Evolutionary conservation across 2,113 vertebrate species (phyloP).

Genomic region (Cebus imitator): DNA sequence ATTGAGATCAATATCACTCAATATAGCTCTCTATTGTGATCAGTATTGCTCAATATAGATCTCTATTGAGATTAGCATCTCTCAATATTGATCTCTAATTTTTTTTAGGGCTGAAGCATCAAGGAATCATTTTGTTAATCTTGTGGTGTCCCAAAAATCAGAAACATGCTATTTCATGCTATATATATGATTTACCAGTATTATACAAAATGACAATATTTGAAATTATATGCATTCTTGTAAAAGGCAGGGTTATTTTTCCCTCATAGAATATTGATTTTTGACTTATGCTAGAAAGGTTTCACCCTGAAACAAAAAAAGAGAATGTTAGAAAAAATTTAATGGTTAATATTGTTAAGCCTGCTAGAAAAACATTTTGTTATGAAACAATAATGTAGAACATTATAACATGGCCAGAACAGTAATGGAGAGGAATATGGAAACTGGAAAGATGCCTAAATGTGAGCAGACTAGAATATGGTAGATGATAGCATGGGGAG

Average conservation of each 20-base stretch:
- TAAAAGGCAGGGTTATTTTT: background rate
- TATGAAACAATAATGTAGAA: slow-evolving; percentile 43
- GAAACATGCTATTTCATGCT: background rate
- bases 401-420: background rate
- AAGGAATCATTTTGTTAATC: background rate
- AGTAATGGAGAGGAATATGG: slow-evolving; percentile 23
- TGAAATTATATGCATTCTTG: background rate
- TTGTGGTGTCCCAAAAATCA: background rate
- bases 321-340: background rate
- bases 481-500: background rate
- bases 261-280: background rate
- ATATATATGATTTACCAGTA: background rate
- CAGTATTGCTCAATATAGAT: no score
- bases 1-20: no score
- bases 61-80: no score
- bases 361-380: background rate
- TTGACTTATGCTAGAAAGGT: background rate
- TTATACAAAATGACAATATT: background rate
- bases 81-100: background rate
- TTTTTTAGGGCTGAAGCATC: background rate
- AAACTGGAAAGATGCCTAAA: slow-evolving; percentile 29
- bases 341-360: background rate
- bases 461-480: slow-evolving; percentile 5
- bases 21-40: no score
- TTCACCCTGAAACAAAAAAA: slow-evolving; percentile 26